phyloP scores from a whole-genome alignment of 2,113 vertebrate genomes.

The Rhagologus leucostigma region DNA sequence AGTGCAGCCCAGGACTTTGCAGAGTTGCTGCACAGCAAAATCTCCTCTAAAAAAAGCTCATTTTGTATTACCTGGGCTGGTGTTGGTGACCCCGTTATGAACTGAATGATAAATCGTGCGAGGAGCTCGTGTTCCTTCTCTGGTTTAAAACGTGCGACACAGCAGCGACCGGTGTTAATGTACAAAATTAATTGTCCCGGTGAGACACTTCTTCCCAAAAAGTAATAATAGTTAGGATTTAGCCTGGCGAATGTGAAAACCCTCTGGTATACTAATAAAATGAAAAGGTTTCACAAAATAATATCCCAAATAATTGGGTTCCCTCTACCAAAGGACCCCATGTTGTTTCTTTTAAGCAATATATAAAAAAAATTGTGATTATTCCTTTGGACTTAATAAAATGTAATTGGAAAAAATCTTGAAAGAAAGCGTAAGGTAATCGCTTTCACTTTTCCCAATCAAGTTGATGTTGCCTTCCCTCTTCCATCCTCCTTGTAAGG shows the following conservation, averaged over 20 bases:
- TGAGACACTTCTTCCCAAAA: slow-evolving; percentile 74
- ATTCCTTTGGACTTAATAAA: slow-evolving; percentile 81
- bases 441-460: slow-evolving; percentile 21
- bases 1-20: neutral
- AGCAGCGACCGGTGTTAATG: slow-evolving; percentile 67
- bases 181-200: slow-evolving; percentile 75
- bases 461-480: slow-evolving; percentile 28
- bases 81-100: slow-evolving; percentile 50
- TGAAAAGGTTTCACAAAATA: slow-evolving; percentile 70
- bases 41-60: neutral
- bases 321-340: slow-evolving; percentile 68
- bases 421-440: slow-evolving; percentile 36
- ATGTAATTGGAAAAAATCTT: slow-evolving; percentile 69
- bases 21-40: slow-evolving; percentile 23
- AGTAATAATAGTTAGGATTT: slow-evolving; percentile 73
- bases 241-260: slow-evolving; percentile 67
- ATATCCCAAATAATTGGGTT: slow-evolving; percentile 79
- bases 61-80: slow-evolving; percentile 20
- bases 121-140: slow-evolving; percentile 2
- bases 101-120: slow-evolving; percentile 56
- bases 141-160: slow-evolving; percentile 36
- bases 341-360: slow-evolving; percentile 74
- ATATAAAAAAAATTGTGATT: slow-evolving; percentile 70
- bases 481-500: slow-evolving; percentile 44
- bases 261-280: slow-evolving; percentile 77